These are phyloP conservation scores for Neoarius graeffei DNA, from an alignment of 2,113 vertebrate genomes.

Conservation along the genomic window DNA sequence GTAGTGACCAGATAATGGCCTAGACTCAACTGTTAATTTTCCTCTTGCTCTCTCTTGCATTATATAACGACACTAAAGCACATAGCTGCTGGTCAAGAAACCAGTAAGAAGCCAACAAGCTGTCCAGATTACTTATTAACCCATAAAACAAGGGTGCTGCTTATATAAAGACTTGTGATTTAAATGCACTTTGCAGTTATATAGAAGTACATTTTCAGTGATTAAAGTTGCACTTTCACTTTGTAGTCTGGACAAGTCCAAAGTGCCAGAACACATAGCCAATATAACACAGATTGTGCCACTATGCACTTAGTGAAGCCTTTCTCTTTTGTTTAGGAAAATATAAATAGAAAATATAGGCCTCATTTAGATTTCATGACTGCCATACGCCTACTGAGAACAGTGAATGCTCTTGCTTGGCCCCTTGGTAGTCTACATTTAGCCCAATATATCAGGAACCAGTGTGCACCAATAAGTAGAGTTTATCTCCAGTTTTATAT, in stretches of 20 bases:
- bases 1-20: neutral
- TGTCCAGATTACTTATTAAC: conserved; percentile 14
- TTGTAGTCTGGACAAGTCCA: neutral
- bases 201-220: conserved; percentile 6
- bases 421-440: conserved; percentile 16
- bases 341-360: conserved; percentile 21
- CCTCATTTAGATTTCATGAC: neutral
- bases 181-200: conserved; percentile 15
- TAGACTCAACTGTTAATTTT: neutral
- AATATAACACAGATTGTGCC: neutral
- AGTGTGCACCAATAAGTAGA: neutral
- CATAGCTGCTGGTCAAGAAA: neutral
- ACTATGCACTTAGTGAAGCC: neutral
- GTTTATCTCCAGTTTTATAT: conserved; percentile 7
- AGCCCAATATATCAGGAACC: conserved; percentile 10
- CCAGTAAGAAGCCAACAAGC: neutral
- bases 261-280: neutral
- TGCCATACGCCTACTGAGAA: conserved; percentile 16
- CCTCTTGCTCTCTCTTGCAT: neutral
- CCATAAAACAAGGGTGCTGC: conserved; percentile 2
- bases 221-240: conserved; percentile 20
- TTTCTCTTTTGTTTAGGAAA: neutral
- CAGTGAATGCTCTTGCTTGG: neutral
- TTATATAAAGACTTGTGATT: conserved; percentile 8
- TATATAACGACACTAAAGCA: neutral